A percentile compares a stretch with the other conserved stretches of the same genome.
These are phyloP conservation scores for Smutsia gigantea DNA, from an alignment of 2,797 vertebrate species.

Conservation along the genomic window DNA sequence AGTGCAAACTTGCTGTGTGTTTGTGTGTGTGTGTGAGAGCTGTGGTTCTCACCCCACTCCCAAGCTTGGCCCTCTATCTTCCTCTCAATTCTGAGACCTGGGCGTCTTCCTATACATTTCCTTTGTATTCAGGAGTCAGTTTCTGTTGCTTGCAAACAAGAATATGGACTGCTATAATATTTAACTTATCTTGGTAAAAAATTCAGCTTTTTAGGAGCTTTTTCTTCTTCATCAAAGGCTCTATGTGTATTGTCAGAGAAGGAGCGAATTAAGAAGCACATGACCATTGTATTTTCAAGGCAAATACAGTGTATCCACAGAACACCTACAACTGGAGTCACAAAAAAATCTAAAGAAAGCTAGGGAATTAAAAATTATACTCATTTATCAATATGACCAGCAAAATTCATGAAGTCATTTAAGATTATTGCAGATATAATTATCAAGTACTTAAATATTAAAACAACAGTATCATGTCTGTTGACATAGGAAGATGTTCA, in stretches of 20 bases:
- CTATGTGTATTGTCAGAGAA: neutral
- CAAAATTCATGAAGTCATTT: conserved; percentile 28
- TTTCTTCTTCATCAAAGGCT: conserved; percentile 1
- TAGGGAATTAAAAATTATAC: neutral
- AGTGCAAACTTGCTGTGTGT: neutral
- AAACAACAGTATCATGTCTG: neutral
- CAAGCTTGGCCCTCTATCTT: neutral
- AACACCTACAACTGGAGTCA: neutral
- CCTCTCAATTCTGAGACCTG: neutral
- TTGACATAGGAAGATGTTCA: neutral
- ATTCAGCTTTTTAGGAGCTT: neutral
- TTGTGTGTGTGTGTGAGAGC: neutral
- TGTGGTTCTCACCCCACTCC: neutral
- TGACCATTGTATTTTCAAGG: neutral
- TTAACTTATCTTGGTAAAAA: neutral
- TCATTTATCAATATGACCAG: conserved; percentile 7
- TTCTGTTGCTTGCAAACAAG: conserved; percentile 7
- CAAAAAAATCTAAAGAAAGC: neutral
- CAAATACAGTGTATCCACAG: neutral
- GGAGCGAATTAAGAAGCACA: neutral
- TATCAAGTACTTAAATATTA: conserved; percentile 25
- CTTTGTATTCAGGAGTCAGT: conserved; percentile 7
- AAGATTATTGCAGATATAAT: neutral
- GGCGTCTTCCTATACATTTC: neutral
- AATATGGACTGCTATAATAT: neutral